Base-by-base conservation (phyloP, 2,797 vertebrate species). In the Uromys caudimaculatus region DNA sequence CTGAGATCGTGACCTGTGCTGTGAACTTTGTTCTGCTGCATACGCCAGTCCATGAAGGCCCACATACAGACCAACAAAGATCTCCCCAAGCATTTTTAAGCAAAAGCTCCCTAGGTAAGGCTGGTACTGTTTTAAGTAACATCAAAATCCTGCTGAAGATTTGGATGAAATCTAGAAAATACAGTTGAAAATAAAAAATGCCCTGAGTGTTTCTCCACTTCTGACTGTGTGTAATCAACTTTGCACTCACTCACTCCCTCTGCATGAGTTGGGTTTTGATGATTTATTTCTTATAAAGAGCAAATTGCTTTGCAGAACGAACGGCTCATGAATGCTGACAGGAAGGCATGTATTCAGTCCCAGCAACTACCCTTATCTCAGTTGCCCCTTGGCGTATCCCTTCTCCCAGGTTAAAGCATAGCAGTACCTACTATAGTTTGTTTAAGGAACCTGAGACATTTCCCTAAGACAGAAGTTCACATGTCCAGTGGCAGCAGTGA, bases 121-220 rank as follows among this genome's bases (percentile, higher is more conserved):
- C 89, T 95, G 93, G 35, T 85, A 41, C 16, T 91, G 38, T 64
- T 94, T 95, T 60, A 94, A 94, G 71, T 96, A 21, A 91, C 35
- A 91, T 76, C 81, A 92, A 89, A 95, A 89, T 92, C 32, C 67
- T 89, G 35, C 21, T 82, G 93, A 84, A 90, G 35, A 87, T 85
- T 87, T 85, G 54, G 17, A 75, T 29, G 32, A 96, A 87, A 84
- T 89, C 41, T 85, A 84, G 81, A 83, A 93, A 95, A 95, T 89
- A 69, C n/a, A 79, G 41, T 79, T 91, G 75, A 93, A 96, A 93
- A 94, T 82, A 87, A 41, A 54, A 56, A 38, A 41, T 44, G 3
- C 29, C 41, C 86, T 56, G 4, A 90, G 93, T 71, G 44, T 81
- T 86, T 90, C 60, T 60, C 54, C 16, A 62, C 50, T 79, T 77